These are phyloP conservation scores for Dolichotis patagonum DNA, from an alignment of 2,113 vertebrate species.

Conservation along the genomic window DNA sequence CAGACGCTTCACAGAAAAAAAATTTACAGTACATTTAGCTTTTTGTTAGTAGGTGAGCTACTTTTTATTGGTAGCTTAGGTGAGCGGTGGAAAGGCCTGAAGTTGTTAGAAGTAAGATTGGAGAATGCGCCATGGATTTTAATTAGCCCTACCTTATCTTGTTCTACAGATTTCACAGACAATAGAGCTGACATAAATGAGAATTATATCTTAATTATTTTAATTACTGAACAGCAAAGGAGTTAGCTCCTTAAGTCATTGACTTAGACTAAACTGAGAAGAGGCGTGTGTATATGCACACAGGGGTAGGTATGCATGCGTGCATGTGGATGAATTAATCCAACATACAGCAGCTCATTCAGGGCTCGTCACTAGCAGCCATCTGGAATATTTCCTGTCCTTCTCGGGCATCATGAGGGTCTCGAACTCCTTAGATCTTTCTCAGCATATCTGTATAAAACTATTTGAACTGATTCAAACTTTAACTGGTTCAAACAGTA, in stretches of 20 bases:
- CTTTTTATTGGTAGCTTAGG: neutral
- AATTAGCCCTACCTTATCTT: neutral
- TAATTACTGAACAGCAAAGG: neutral
- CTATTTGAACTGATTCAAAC: neutral
- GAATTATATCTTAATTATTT: neutral
- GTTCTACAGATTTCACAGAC: neutral
- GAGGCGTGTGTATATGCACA: neutral
- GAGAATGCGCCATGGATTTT: neutral
- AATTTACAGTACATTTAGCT: neutral
- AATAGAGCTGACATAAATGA: neutral
- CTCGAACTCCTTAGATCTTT: neutral
- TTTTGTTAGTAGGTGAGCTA: neutral
- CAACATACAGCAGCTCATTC: neutral
- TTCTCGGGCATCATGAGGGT: neutral
- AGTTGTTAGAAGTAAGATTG: neutral
- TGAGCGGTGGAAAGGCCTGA: neutral
- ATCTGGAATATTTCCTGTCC: neutral
- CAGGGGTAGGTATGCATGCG: too few species aligned
- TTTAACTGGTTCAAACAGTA: neutral
- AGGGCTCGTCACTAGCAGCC: neutral
- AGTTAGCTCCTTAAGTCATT: neutral
- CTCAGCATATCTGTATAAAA: neutral
- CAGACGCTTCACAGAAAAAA: neutral
- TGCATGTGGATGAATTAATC: neutral
- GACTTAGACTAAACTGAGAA: constrained; percentile 10